Evolutionary conservation across 2,797 vertebrate species (phyloP).

Genomic region (Erethizon dorsatum): DNA sequence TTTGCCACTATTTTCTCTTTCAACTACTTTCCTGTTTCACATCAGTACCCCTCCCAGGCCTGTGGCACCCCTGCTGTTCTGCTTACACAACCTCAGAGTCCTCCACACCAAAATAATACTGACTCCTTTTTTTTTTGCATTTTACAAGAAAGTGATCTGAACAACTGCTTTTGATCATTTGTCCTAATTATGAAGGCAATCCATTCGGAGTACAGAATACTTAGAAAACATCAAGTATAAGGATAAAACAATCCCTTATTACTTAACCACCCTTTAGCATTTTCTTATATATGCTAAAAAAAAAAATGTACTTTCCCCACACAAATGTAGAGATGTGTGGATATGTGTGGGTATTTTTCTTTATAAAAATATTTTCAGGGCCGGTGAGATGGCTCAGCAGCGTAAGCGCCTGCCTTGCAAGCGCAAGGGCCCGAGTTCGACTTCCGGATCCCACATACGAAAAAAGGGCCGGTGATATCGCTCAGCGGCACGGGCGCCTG

Average conservation of each 20-base stretch:
- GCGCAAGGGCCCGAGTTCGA: too few species aligned
- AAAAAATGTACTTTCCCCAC: not conserved
- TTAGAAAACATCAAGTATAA: not conserved
- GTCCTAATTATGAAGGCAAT: not conserved
- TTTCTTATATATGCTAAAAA: not conserved
- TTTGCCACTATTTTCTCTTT: not conserved
- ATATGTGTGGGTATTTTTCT: not conserved
- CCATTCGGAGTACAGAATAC: not conserved
- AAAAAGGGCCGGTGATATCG: too few species aligned
- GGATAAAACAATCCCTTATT: too few species aligned
- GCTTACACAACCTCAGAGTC: not conserved
- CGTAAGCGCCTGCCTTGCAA: too few species aligned
- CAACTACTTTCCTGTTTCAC: not conserved
- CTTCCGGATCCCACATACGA: too few species aligned
- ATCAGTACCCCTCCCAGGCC: not conserved
- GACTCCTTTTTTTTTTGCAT: not conserved
- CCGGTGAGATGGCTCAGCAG: too few species aligned
- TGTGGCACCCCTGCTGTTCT: not conserved
- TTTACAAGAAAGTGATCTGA: not conserved
- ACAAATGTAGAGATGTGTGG: not conserved
- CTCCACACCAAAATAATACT: not conserved
- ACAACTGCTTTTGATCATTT: not conserved
- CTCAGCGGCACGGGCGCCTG: too few species aligned
- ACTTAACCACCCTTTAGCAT: not conserved
- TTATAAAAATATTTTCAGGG: conserved; percentile 47